Percentiles rank a stretch among this genome's conserved stretches.
Conservation (phyloP, 2,797 vertebrate genomes). For the Glossophaga mutica region DNA sequence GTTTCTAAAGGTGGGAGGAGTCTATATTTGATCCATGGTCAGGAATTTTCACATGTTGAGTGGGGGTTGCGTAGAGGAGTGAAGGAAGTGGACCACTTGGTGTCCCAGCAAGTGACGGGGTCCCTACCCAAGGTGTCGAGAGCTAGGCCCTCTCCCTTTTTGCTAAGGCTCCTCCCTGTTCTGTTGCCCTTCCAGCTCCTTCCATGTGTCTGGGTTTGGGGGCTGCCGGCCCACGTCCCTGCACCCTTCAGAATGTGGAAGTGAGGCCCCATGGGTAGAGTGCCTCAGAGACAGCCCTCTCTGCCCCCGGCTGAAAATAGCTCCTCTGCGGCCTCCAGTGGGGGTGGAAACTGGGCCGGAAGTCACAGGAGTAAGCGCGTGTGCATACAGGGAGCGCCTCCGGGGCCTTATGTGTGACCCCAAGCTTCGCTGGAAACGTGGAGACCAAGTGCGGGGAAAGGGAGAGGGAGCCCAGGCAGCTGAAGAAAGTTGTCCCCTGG, state of each 20-base stretch:
- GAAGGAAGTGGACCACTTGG: neutral
- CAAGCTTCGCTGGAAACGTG: neutral
- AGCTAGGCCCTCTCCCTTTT: neutral
- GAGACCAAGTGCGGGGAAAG: neutral
- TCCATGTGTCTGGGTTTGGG: neutral
- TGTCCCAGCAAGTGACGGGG: neutral
- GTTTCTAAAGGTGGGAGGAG: neutral
- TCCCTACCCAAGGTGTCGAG: neutral
- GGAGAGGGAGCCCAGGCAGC: neutral
- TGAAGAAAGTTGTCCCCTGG: accelerated
- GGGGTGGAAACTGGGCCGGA: neutral
- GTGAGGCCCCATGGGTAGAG: neutral
- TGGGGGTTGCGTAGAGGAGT: neutral
- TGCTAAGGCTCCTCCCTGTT: neutral
- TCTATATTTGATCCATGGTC: neutral
- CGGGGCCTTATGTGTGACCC: accelerated
- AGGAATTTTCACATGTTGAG: neutral
- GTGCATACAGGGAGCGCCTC: neutral
- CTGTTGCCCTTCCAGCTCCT: neutral
- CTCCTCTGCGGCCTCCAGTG: neutral
- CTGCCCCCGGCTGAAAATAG: neutral
- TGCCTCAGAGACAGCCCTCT: neutral
- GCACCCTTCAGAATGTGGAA: neutral
- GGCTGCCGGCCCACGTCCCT: neutral
- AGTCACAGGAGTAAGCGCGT: neutral